Conservation (phyloP, 2,113 vertebrate genomes). For the Aplodontia rufa region DNA sequence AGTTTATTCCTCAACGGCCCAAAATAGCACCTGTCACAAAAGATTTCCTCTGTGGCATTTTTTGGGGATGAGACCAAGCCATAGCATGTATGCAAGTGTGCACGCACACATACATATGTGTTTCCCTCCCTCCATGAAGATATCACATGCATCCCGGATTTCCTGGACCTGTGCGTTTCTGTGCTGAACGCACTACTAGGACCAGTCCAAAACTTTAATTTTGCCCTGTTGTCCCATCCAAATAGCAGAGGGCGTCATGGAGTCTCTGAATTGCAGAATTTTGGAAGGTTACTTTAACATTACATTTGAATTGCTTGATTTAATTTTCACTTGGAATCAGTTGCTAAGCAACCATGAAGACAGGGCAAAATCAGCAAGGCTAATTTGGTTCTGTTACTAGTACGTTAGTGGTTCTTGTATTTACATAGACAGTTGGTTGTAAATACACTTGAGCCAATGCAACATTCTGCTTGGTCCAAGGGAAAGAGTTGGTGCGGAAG, state of each 20-base stretch:
- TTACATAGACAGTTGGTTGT: conserved; percentile 64
- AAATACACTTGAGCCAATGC: conserved; percentile 58
- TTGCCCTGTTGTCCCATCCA: not conserved
- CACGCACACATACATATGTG: too few species aligned
- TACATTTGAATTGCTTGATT: conserved; percentile 78
- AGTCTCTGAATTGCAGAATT: conserved; percentile 66
- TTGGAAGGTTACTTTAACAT: conserved; percentile 71
- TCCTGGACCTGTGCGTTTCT: not conserved
- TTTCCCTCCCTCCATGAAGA: not conserved
- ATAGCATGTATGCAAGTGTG: not conserved
- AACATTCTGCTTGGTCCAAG: conserved; percentile 44
- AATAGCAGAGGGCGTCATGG: conserved; percentile 25
- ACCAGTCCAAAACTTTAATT: not conserved
- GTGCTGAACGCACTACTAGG: not conserved
- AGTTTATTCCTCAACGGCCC: conserved; percentile 17
- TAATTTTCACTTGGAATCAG: conserved; percentile 73
- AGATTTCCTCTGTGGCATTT: conserved; percentile 31
- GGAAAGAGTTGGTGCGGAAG: conserved; percentile 49
- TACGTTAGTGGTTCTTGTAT: conserved; percentile 65
- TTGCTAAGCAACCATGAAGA: conserved; percentile 81
- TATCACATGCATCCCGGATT: not conserved
- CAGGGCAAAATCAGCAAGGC: conserved; percentile 69
- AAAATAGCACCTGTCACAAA: conserved; percentile 33
- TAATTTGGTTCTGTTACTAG: conserved; percentile 72
- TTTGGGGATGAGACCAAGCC: not conserved